These are phyloP conservation scores for Charadrius vociferus DNA, from an alignment of 2,113 vertebrate genomes.

Conservation along the genomic window DNA sequence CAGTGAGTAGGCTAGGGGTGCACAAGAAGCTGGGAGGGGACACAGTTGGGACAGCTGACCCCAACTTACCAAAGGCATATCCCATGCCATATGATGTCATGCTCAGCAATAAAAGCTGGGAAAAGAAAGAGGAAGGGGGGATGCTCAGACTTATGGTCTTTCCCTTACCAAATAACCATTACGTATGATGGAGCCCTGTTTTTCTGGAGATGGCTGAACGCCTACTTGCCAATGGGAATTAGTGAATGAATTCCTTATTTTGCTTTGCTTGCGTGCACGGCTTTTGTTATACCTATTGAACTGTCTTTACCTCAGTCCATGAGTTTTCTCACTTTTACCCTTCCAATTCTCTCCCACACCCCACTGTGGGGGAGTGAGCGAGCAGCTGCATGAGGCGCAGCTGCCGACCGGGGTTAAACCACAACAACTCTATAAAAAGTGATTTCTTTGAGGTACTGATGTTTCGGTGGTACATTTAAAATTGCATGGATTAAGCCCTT, in stretches of 20 bases:
- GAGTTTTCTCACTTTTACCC: neutral
- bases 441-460: neutral
- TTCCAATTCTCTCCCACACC: neutral
- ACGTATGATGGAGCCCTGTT: accelerated
- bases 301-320: neutral
- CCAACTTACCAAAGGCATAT: too few relatives aligned
- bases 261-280: accelerated
- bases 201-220: neutral
- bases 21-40: neutral
- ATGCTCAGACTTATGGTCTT: accelerated
- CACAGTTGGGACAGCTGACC: too few relatives aligned
- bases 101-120: neutral
- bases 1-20: accelerated
- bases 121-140: neutral
- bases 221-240: accelerated
- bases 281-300: neutral
- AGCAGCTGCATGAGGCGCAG: neutral
- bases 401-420: neutral
- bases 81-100: accelerated
- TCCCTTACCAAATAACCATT: neutral
- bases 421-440: neutral
- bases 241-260: neutral
- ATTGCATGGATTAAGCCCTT: neutral
- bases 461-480: neutral
- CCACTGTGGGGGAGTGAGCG: neutral